Base-by-base conservation (phyloP, 2,888 invertebrate genomes). In the Agrotis exclamationis region DNA sequence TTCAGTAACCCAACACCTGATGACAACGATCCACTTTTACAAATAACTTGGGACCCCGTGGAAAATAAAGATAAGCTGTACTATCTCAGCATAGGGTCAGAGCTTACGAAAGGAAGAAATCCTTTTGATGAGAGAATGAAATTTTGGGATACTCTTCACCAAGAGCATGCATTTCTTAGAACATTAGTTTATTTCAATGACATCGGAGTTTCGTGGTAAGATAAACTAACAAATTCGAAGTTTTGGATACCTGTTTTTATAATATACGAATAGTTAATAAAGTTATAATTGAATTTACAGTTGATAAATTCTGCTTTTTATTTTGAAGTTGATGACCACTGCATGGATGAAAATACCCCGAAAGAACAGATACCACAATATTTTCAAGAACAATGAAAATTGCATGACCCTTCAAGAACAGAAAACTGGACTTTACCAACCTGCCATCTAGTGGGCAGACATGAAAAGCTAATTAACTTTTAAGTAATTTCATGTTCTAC, bases 1-100 rank as follows among this genome's bases (percentile, higher is more conserved):
- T 93, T 68, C 87, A 96, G 96, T 47, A 93, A 95, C 78, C 96
- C 96, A 44, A 96, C 96, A 20, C 95, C 96, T 3, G 87, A 91
- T 51, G 93, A 93, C 51, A 80, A 93, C 65, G 94, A 95, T 74
- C 91, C 92, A 14, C 79, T 93, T 39, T 85, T 96, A 47, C 93
- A 95, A 82, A 93, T 95, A 66, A 92, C 87, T 48, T 95, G 96
- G 95, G 95, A 96, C 76, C 92, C 93, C n/a, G 93, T 95, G 6
- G 91, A 92, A 74, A 92, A 87, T 73, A 85, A 89, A 59, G 88
- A 93, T 20, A 93, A 90, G 75, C 84, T 96, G 45, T 93, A 96
- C 85, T 96, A 93, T 78, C 86, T 96, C 20, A 92, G 92, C 76
- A 96, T 96, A 76, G 94, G 93, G 2, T 86, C 92, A 24, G 94